A percentile compares a stretch with the other conserved stretches of the same genome.
These are phyloP conservation scores for Distichodus sexfasciatus DNA, from an alignment of 2,797 vertebrate species.

Conservation along the genomic window DNA sequence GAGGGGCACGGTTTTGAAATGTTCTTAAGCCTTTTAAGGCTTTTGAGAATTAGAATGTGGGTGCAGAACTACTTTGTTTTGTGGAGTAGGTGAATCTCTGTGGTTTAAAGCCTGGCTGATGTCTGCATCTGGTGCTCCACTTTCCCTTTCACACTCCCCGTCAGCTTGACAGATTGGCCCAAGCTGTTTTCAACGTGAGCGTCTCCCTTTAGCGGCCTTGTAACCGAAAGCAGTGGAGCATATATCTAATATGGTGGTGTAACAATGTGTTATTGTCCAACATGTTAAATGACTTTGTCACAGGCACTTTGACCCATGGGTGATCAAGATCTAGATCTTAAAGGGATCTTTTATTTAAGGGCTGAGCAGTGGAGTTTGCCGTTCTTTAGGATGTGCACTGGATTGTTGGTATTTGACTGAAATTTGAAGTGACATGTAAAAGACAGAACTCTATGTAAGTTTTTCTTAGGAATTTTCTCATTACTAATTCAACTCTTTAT, in stretches of 20 bases:
- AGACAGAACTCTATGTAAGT: no score
- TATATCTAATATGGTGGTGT: neutral
- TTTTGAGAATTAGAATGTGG: neutral
- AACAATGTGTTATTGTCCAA: neutral
- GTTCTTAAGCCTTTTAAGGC: constrained; percentile 48
- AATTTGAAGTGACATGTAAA: no score
- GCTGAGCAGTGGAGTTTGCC: neutral
- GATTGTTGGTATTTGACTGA: constrained; percentile 31
- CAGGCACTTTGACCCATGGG: neutral
- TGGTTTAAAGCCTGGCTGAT: neutral
- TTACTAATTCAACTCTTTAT: no score
- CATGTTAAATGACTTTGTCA: neutral
- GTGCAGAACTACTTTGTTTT: neutral
- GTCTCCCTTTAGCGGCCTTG: neutral
- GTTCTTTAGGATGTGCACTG: no score
- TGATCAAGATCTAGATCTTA: neutral
- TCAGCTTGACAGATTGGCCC: neutral
- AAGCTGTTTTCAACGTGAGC: neutral
- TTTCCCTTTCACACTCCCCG: neutral
- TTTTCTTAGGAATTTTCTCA: no score
- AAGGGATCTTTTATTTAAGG: constrained; percentile 18
- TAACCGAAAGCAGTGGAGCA: neutral
- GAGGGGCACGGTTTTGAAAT: neutral
- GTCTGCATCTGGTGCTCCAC: neutral
- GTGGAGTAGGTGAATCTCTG: neutral